phyloP scores from a whole-genome alignment of 2,888 invertebrate species.

The Selenia dentaria region DNA sequence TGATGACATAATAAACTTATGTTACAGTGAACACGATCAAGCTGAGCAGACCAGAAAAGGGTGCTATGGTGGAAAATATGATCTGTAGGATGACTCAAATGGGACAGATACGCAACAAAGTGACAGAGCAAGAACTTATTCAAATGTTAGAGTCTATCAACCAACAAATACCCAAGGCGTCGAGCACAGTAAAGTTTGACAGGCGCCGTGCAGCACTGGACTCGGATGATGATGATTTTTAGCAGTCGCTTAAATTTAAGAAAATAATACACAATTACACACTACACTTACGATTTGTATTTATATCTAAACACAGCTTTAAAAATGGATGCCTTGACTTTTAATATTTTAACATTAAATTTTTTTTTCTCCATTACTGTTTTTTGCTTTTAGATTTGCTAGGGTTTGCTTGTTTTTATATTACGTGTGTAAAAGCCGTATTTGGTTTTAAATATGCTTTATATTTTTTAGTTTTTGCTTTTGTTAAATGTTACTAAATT shows the following conservation, averaged over 20 bases:
- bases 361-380: background rate
- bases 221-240: constrained; percentile 89
- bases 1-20: too few relatives aligned
- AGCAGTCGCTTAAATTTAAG: constrained; percentile 41
- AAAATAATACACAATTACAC: constrained; percentile 11
- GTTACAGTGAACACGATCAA: constrained; percentile 95
- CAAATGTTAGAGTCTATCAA: constrained; percentile 94
- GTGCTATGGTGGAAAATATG: constrained; percentile 96
- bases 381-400: constrained; percentile 8
- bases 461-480: background rate
- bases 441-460: background rate
- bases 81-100: constrained; percentile 96
- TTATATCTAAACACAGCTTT: constrained; percentile 26
- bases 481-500: too few relatives aligned
- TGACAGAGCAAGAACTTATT: constrained; percentile 94
- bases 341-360: constrained; percentile 35
- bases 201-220: constrained; percentile 94
- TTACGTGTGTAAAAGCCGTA: background rate
- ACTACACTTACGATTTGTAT: too few relatives aligned
- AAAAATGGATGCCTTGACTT: constrained; percentile 25
- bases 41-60: constrained; percentile 98
- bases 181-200: constrained; percentile 95
- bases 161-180: constrained; percentile 91
- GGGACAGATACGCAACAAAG: constrained; percentile 93
- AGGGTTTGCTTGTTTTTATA: background rate